Percentiles rank a stretch among this genome's conserved stretches.
These are phyloP conservation scores for Aphodius sticticus DNA, from an alignment of 2,888 invertebrate species.

Conservation along the genomic window DNA sequence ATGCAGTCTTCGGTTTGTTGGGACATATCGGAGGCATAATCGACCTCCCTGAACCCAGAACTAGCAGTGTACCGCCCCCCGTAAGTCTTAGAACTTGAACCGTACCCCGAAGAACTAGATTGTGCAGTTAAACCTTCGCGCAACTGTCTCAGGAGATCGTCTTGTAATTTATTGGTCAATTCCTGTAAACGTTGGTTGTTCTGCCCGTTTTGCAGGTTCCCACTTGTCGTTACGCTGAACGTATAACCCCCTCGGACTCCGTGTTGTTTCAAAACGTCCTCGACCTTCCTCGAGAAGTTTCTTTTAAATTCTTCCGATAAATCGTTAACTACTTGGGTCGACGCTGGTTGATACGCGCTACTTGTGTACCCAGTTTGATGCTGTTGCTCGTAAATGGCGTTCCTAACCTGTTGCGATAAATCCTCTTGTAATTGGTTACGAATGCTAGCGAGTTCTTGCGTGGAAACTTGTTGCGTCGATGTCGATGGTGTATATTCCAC, in stretches of 20 bases:
- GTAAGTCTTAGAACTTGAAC: not conserved
- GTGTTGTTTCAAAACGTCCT: slow-evolving; percentile 46
- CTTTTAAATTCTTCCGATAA: slow-evolving; percentile 54
- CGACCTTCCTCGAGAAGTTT: slow-evolving; percentile 54
- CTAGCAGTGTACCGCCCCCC: slow-evolving; percentile 6
- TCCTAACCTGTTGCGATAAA: slow-evolving; percentile 52
- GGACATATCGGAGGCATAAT: not conserved
- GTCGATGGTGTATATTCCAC: slow-evolving; percentile 32
- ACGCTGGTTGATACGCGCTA: slow-evolving; percentile 31
- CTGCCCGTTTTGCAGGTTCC: slow-evolving; percentile 44
- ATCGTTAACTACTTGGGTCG: slow-evolving; percentile 47
- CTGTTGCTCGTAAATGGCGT: slow-evolving; percentile 46
- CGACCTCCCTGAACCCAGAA: not conserved
- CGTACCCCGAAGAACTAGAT: not conserved
- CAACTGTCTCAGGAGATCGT: slow-evolving; percentile 53
- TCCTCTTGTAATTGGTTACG: slow-evolving; percentile 41
- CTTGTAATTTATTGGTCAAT: slow-evolving; percentile 53
- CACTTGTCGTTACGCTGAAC: slow-evolving; percentile 42
- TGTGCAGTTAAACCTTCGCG: slow-evolving; percentile 49
- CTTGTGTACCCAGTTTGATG: slow-evolving; percentile 8
- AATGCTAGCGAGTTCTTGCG: slow-evolving; percentile 39
- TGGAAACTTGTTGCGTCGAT: slow-evolving; percentile 18
- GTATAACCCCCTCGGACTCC: slow-evolving; percentile 45
- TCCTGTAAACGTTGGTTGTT: slow-evolving; percentile 48
- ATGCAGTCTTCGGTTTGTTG: slow-evolving; percentile 25